Percentiles rank a stretch among this genome's conserved stretches.
Evolutionary conservation across 2,113 vertebrate genomes (phyloP).

Genomic region (Chionis minor): DNA sequence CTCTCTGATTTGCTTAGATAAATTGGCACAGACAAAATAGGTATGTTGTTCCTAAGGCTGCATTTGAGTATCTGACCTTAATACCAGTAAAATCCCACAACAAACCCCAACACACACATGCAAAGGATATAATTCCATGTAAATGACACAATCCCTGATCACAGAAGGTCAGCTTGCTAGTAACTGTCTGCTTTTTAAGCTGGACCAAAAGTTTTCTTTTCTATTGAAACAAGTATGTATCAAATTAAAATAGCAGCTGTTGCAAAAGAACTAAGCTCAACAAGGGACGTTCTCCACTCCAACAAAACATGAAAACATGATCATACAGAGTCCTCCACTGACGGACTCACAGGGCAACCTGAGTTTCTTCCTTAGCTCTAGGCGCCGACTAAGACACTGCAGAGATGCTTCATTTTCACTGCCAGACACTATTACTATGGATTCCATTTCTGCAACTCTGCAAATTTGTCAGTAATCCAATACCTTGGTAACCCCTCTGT

Average conservation of each 20-base stretch:
- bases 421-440: background rate
- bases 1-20: background rate
- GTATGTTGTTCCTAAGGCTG: background rate
- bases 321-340: background rate
- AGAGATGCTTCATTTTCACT: background rate
- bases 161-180: background rate
- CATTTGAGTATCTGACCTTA: constrained; percentile 6
- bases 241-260: background rate
- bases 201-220: background rate
- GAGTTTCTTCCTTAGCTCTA: background rate
- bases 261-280: background rate
- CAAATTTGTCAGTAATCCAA: background rate
- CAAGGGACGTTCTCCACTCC: background rate
- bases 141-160: background rate
- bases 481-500: background rate
- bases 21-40: background rate
- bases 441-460: background rate
- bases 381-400: background rate
- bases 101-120: background rate
- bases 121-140: background rate
- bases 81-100: background rate
- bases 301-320: background rate
- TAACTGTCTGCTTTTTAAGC: background rate
- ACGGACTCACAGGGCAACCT: background rate
- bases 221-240: background rate